Evolutionary conservation across 2,888 invertebrate genomes (phyloP).

Genomic region (Meandrusa payeni): DNA sequence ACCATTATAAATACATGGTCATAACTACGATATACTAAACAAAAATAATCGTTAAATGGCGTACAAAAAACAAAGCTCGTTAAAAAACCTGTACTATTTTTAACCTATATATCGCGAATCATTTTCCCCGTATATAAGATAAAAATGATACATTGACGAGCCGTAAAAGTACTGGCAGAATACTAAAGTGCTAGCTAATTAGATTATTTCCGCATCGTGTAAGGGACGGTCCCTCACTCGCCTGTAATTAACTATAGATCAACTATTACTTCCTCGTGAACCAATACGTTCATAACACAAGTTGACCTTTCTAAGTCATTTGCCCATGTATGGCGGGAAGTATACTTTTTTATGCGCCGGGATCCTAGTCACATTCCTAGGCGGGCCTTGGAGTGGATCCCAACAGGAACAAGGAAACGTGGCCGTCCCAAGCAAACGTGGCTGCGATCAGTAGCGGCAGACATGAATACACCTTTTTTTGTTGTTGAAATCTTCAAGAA

Average conservation of each 20-base stretch:
- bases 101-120: too few species aligned
- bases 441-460: not conserved
- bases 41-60: too few species aligned
- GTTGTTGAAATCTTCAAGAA: too few species aligned
- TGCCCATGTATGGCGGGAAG: not conserved
- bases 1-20: too few species aligned
- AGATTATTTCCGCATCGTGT: conserved; percentile 14
- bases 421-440: not conserved
- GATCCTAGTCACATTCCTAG: too few species aligned
- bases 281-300: not conserved
- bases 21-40: too few species aligned
- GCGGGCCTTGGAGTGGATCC: too few species aligned
- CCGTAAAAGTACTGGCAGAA: not conserved
- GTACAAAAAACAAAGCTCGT: too few species aligned
- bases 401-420: too few species aligned
- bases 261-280: conserved; percentile 14
- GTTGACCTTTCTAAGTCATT: conserved; percentile 4
- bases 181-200: not conserved
- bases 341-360: not conserved
- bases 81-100: too few species aligned
- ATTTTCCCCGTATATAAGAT: too few species aligned
- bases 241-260: conserved; percentile 5
- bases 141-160: not conserved
- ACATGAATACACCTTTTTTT: too few species aligned
- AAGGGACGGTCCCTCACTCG: not conserved